These are phyloP conservation scores for Formicarius rufipectus DNA, from an alignment of 2,113 vertebrate genomes.

Conservation along the genomic window DNA sequence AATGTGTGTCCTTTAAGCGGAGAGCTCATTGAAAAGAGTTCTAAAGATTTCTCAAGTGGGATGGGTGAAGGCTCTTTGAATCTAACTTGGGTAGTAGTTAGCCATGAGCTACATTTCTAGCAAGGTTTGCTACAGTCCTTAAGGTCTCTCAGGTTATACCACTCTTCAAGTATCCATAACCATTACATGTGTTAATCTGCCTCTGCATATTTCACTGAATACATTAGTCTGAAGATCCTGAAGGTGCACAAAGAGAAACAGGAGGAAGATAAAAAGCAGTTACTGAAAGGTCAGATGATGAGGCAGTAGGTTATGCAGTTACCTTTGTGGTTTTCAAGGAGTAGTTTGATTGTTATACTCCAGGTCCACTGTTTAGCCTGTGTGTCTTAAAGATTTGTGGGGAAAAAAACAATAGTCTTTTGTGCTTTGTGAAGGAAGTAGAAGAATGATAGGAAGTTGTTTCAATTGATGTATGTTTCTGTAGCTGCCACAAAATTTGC, in stretches of 20 bases:
- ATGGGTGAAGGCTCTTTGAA: not conserved
- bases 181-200: not conserved
- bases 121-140: not conserved
- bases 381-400: not conserved
- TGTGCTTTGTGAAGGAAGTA: not conserved
- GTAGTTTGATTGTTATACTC: not conserved
- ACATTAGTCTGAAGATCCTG: not conserved
- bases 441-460: not conserved
- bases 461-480: not conserved
- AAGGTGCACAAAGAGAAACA: not conserved
- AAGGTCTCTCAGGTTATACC: not conserved
- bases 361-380: not conserved
- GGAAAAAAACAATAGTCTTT: not conserved
- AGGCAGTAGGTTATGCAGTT: not conserved
- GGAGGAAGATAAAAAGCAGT: not conserved
- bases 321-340: not conserved
- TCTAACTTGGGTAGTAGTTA: not conserved
- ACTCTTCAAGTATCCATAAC: not conserved
- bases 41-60: not conserved
- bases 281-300: not conserved
- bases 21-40: not conserved
- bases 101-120: not conserved
- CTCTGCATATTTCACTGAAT: not conserved
- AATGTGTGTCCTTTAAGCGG: not conserved
- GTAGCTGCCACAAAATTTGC: not conserved